These are phyloP conservation scores for Lissonota sp. DNA, from an alignment of 2,888 invertebrate species.

Conservation along the genomic window DNA sequence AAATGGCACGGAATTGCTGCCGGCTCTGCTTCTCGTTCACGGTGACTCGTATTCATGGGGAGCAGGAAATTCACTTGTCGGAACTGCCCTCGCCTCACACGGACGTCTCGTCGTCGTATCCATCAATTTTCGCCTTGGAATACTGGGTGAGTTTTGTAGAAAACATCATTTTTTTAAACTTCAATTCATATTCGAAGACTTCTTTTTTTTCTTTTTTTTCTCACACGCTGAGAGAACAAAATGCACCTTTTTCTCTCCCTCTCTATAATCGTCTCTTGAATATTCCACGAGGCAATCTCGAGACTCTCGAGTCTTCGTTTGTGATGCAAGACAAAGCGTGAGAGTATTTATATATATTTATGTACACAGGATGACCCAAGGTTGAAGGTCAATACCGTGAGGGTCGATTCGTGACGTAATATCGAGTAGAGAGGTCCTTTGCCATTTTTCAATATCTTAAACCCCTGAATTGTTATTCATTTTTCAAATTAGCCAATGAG, in stretches of 20 bases:
- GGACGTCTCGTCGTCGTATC: conserved; percentile 95
- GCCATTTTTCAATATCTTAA: no score
- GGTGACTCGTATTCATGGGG: conserved; percentile 99
- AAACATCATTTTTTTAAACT: neutral
- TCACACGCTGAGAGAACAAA: neutral
- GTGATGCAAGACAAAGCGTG: conserved; percentile 35
- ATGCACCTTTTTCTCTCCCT: conserved; percentile 1
- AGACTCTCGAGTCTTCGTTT: conserved; percentile 35
- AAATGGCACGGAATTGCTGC: conserved; percentile 86
- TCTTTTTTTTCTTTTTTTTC: neutral
- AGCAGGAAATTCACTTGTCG: conserved; percentile 98
- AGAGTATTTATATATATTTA: no score
- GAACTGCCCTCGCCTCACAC: conserved; percentile 96
- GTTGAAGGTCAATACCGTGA: no score
- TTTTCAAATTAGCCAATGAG: no score
- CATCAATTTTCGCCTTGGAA: conserved; percentile 95
- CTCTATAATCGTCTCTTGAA: conserved; percentile 75
- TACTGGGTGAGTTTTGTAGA: conserved; percentile 89
- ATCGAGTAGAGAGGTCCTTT: no score
- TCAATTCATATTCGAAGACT: conserved; percentile 33
- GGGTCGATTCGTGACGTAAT: no score
- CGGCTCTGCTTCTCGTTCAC: conserved; percentile 95
- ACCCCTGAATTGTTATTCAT: no score
- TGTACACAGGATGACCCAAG: no score
- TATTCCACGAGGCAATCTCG: conserved; percentile 76